phyloP scores from a whole-genome alignment of 1,140 invertebrate genomes.

The Orchestia grillus region DNA sequence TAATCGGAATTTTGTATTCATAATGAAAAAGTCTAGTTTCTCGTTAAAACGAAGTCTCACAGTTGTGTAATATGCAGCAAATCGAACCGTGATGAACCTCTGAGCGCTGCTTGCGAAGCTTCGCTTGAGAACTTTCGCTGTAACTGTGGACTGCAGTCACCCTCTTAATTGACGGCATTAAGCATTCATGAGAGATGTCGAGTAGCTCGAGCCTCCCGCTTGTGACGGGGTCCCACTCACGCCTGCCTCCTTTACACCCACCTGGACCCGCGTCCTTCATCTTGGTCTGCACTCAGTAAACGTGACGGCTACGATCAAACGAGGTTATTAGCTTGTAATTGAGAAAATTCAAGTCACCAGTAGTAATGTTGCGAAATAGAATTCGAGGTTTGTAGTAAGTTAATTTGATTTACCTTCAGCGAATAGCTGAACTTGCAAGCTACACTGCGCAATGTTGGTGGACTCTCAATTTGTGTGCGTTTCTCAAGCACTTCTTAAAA shows the following conservation, averaged over 20 bases:
- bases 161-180: conserved; percentile 14
- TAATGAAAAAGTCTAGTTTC: too few relatives aligned
- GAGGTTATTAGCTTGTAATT: not conserved
- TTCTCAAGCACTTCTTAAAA: too few relatives aligned
- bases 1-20: too few relatives aligned
- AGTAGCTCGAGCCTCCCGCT: not conserved
- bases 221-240: not conserved
- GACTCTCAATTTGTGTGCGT: too few relatives aligned
- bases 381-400: too few relatives aligned
- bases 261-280: not conserved
- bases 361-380: too few relatives aligned
- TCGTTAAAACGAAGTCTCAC: too few relatives aligned
- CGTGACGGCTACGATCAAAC: not conserved
- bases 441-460: too few relatives aligned
- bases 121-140: not conserved
- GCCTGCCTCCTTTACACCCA: not conserved
- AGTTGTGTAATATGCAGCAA: not conserved
- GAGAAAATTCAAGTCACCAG: not conserved
- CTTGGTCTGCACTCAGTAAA: not conserved
- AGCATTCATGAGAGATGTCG: conserved; percentile 38
- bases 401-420: too few relatives aligned
- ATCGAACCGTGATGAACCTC: not conserved
- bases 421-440: too few relatives aligned
- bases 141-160: not conserved
- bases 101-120: not conserved